These are phyloP conservation scores for Melanotaenia trifasciata DNA, from an alignment of 2,797 vertebrate genomes.

Conservation along the genomic window DNA sequence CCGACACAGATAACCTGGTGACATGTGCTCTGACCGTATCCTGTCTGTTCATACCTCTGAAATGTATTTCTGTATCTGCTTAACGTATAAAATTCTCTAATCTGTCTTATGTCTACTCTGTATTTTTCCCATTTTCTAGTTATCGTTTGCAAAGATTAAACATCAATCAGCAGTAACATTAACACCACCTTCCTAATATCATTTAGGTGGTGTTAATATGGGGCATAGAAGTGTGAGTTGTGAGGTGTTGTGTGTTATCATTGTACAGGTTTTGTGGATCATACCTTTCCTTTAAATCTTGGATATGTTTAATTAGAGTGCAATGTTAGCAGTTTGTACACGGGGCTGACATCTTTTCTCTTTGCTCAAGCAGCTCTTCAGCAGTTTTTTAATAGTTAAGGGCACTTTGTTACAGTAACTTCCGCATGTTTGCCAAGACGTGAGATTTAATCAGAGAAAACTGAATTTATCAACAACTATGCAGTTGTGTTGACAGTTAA, in stretches of 20 bases:
- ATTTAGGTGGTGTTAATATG: not conserved
- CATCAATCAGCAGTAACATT: not conserved
- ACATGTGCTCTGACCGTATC: constrained; percentile 18
- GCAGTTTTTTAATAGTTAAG: not conserved
- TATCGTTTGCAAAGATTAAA: not conserved
- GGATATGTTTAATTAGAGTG: not conserved
- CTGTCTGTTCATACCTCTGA: constrained; percentile 26
- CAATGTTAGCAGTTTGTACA: not conserved
- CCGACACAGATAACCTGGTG: constrained; percentile 16
- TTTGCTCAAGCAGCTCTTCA: not conserved
- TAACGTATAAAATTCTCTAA: too few species aligned
- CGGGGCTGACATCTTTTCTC: not conserved
- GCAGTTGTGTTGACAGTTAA: not conserved
- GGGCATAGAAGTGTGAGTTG: not conserved
- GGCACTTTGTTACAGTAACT: not conserved
- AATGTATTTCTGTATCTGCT: not conserved
- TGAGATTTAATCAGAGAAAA: not conserved
- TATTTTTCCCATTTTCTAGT: too few species aligned
- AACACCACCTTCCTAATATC: not conserved
- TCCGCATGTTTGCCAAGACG: not conserved
- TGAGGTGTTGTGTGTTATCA: not conserved
- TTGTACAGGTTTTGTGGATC: too few species aligned
- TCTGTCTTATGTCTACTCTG: too few species aligned
- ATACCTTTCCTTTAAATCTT: not conserved
- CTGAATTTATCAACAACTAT: too few species aligned